A percentile compares a stretch with the other conserved stretches of the same genome.
Evolutionary conservation across 2,797 vertebrate genomes (phyloP).

Genomic region (Falco cherrug): DNA sequence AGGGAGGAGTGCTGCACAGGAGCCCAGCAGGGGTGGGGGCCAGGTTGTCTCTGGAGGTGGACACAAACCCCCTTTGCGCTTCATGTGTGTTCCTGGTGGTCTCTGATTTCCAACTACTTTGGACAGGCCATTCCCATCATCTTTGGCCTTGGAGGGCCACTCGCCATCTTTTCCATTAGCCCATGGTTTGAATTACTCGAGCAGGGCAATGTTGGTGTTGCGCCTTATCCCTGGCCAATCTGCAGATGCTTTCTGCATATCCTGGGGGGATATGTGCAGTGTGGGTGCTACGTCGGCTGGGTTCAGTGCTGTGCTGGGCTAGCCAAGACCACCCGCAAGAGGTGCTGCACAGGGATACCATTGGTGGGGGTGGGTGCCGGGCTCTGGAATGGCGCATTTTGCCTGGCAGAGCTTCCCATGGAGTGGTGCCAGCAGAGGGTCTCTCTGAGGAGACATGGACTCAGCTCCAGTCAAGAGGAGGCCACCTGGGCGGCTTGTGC

Average conservation of each 20-base stretch:
- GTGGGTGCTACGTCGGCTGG: accelerated
- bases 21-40: not conserved
- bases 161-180: not conserved
- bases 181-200: not conserved
- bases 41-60: not conserved
- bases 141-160: not conserved
- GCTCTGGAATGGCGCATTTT: not conserved
- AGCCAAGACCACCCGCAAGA: not conserved
- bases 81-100: not conserved
- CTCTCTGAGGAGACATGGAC: not conserved
- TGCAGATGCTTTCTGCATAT: not conserved
- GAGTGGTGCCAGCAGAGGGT: not conserved
- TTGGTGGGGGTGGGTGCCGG: not conserved
- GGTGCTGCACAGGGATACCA: not conserved
- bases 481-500: not conserved
- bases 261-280: accelerated
- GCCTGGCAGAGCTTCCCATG: accelerated
- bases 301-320: not conserved
- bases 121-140: not conserved
- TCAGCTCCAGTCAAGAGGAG: not conserved
- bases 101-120: not conserved
- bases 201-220: not conserved
- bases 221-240: not conserved
- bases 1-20: not conserved
- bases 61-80: not conserved